Evolutionary conservation across 2,113 vertebrate genomes (phyloP), one percentile per base, ranked within the genome.

Genomic region (Pygoscelis antarcticus): DNA sequence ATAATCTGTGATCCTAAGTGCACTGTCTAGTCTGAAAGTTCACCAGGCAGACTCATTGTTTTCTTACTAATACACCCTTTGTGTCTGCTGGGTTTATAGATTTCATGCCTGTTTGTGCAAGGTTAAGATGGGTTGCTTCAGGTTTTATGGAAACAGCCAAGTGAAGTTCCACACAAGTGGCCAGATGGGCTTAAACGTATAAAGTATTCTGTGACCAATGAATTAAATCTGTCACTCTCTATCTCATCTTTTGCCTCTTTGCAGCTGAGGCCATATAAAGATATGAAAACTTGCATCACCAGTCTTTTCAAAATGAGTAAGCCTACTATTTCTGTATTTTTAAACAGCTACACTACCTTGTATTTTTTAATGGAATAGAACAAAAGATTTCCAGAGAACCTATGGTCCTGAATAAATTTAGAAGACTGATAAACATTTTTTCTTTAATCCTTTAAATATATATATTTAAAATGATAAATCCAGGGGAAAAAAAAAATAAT

Each of bases 201-300:
- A 89, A 95, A 97, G 94, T 96, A 80, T 5, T 86, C 97, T 98
- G 97, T 98, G 98, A 98, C 98, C 97, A 98, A 99, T 99, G 98
- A 96, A 98, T 99, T 99, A 97, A 97, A 98, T 94, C 64, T 96
- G 91, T 91, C 94, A 44, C 70, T 96, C 81, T 20, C 4, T 71
- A 61, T 83, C 92, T 97, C 78, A 55, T 95, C 83, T 96, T 96
- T 90, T 96, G 91, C 97, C 83, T 97, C 52, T 20, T 44, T 86
- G 93, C 97, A 98, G 97, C 97, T 98, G 97, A 98, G 96, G 38
- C 92, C 75, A 42, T 90, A 92, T 92, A 96, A 91, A 96, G 93
- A 97, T 87, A 95, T 68, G 95, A 95, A 96, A 97, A 97, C 93
- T 75, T 64, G 70, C 55, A 95, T 83, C 80, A 79, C 57, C 91